Percentiles rank a stretch among this genome's conserved stretches.
Evolutionary conservation across 64 coral and sea anemone species (phyloP).

Genomic region (Catalaphyllia jardinei): DNA sequence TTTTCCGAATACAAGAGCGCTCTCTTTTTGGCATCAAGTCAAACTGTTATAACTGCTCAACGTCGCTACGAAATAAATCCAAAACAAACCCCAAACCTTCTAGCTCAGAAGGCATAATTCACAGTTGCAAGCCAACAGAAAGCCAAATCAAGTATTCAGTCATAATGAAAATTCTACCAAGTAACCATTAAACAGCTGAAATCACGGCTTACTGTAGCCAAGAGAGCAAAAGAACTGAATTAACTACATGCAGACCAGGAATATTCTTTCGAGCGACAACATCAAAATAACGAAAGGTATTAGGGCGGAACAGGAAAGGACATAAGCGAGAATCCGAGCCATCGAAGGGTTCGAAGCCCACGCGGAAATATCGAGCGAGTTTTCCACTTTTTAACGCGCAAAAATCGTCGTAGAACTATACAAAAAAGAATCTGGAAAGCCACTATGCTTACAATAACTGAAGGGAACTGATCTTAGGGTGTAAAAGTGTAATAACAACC

Average conservation of each 20-base stretch:
- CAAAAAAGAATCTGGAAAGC: neutral
- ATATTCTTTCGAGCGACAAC: neutral
- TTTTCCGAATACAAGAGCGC: no score
- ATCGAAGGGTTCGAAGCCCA: neutral
- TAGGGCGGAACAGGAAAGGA: slow-evolving; percentile 27
- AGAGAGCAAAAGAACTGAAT: neutral
- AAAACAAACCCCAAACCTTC: neutral
- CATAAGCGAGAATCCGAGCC: neutral
- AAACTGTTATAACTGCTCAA: neutral
- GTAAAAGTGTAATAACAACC: neutral
- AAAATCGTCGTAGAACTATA: neutral
- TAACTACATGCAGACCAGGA: neutral
- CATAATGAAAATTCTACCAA: neutral
- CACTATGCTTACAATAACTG: neutral
- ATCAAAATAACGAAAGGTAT: neutral
- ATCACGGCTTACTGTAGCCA: neutral
- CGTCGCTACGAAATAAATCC: neutral
- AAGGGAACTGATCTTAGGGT: neutral
- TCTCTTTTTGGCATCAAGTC: neutral
- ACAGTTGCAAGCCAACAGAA: neutral
- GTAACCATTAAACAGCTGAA: neutral
- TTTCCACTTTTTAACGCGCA: neutral
- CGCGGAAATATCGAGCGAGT: slow-evolving; percentile 8
- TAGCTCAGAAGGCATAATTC: neutral
- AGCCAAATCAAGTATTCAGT: neutral